Evolutionary conservation across 2,888 invertebrate species (phyloP), one percentile per base, ranked within the genome.

Genomic region (Papilio gigon): DNA sequence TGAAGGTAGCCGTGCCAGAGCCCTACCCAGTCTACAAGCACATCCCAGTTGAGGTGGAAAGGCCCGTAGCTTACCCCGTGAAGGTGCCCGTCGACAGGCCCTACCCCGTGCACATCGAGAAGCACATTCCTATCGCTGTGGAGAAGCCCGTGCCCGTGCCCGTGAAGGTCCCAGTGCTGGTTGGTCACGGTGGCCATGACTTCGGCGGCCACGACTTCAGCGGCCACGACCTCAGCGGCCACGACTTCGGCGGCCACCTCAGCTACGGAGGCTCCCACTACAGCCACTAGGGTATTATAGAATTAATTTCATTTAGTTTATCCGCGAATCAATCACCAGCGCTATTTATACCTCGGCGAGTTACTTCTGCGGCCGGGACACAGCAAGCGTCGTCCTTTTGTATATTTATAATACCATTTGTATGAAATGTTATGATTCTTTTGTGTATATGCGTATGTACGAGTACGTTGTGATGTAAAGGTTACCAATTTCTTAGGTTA

Each of bases 31-130:
- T 95, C 47, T 93, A 94, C 89, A 95, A 94, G 84, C 94, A 94
- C 77, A 90, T 95, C 14, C 94, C 94, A 50, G 92, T 92, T 79
- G 86, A 94, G 76, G 93, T 93, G 3, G 94, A 94, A 77, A 94
- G 85, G 84, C 93, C 90, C 56, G 91, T 93, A n/a, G 87, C 93
- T 20, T 90, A 91, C 76, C 94, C 95, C 72, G 95, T 96, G 22
- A 94, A 94, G 80, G 94, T 95, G 37, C 94, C 93, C 72, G 93
- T 94, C 56, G 94, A 94, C 81, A 93, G 94, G 84, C 95, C 95
- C 20, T 93, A 93, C 88, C 93, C 93, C 73, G 93, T 94, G n/a
- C 89, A 85, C 67, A 81, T 93, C 2, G 93, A 93, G 74, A 92
- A 80, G 78, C 93, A 85, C 61, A 77, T 88, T 72, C 90, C 93